A percentile compares a stretch with the other conserved stretches of the same genome.
phyloP scores from a whole-genome alignment of 2,888 invertebrate species.

The Trichopria drosophilae region DNA sequence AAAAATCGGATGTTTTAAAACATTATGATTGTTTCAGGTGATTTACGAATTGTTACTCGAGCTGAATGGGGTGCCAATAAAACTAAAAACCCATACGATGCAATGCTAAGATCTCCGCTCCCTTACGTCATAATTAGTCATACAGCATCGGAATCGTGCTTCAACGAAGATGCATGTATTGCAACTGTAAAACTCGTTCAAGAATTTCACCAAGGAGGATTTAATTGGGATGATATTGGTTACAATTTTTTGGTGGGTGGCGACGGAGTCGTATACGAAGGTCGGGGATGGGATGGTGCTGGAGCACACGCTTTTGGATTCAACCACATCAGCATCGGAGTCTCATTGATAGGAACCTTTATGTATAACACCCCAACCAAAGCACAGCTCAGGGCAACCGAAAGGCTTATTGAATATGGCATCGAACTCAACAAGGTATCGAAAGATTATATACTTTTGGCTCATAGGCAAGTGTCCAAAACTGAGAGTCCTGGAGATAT shows the following conservation, averaged over 20 bases:
- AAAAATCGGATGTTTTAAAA: too few relatives aligned
- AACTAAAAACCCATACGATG: constrained; percentile 40
- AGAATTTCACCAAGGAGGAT: constrained; percentile 66
- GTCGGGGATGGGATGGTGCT: constrained; percentile 73
- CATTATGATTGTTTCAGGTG: too few relatives aligned
- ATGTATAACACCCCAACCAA: constrained; percentile 54
- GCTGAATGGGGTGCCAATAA: constrained; percentile 70
- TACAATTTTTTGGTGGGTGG: constrained; percentile 81
- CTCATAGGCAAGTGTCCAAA: constrained; percentile 72
- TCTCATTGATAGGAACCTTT: constrained; percentile 75
- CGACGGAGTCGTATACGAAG: constrained; percentile 74
- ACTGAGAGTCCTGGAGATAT: too few relatives aligned
- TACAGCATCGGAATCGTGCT: constrained; percentile 51
- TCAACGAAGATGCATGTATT: constrained; percentile 41
- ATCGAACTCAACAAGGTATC: constrained; percentile 66
- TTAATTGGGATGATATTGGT: constrained; percentile 69
- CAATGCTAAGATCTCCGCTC: constrained; percentile 21
- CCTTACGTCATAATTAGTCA: constrained; percentile 51
- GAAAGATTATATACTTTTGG: constrained; percentile 68
- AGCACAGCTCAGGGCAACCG: constrained; percentile 62
- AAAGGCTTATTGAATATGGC: constrained; percentile 67
- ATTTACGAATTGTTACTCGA: constrained; percentile 65
- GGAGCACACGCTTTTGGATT: constrained; percentile 73
- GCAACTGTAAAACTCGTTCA: constrained; percentile 44
- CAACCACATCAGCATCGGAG: constrained; percentile 69